These are phyloP conservation scores for Erebia epiphron DNA, from an alignment of 2,888 invertebrate genomes.

Conservation along the genomic window DNA sequence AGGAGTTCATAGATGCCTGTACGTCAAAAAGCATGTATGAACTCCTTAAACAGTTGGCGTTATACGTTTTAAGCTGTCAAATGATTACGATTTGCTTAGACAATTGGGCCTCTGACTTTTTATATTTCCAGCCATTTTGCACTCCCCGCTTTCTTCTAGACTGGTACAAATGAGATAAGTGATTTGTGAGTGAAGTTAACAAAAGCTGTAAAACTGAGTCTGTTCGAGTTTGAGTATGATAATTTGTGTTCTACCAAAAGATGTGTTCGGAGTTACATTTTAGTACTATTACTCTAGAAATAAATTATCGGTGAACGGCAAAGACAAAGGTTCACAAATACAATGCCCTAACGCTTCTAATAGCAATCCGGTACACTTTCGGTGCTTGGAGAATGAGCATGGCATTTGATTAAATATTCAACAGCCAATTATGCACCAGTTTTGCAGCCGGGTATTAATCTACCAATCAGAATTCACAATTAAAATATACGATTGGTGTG, in stretches of 20 bases:
- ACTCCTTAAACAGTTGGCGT: too few relatives aligned
- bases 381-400: slow-evolving; percentile 32
- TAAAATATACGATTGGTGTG: neutral
- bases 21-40: too few relatives aligned
- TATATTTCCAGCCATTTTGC: too few relatives aligned
- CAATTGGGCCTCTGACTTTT: too few relatives aligned
- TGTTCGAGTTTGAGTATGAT: too few relatives aligned
- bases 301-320: neutral
- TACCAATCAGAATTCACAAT: neutral
- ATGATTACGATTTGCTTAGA: too few relatives aligned
- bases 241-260: neutral
- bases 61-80: too few relatives aligned
- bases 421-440: neutral
- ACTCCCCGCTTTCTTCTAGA: too few relatives aligned
- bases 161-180: too few relatives aligned
- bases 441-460: neutral
- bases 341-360: neutral
- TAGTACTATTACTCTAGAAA: neutral
- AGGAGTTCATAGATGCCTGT: too few relatives aligned
- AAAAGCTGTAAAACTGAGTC: too few relatives aligned
- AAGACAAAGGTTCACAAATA: neutral
- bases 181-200: too few relatives aligned
- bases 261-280: neutral
- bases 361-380: neutral
- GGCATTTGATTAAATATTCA: neutral